These are phyloP conservation scores for Malachius bipustulatus DNA, from an alignment of 2,888 invertebrate species.

Conservation along the genomic window DNA sequence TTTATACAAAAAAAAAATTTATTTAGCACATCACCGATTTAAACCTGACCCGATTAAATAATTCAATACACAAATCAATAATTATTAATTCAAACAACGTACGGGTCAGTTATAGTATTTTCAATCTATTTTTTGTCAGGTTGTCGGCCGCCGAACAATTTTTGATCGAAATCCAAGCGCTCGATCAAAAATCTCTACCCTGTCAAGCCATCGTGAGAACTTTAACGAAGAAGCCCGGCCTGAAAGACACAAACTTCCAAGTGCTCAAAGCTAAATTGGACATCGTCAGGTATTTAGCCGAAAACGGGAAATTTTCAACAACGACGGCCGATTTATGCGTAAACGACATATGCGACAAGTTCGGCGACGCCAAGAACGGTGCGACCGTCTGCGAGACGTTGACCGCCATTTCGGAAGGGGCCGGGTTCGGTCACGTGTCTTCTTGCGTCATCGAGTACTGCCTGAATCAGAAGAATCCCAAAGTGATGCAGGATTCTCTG, in stretches of 20 bases:
- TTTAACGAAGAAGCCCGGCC: slow-evolving; percentile 71
- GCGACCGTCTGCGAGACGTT: slow-evolving; percentile 56
- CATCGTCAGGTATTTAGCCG: slow-evolving; percentile 63
- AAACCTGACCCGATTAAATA: no score
- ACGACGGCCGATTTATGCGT: slow-evolving; percentile 64
- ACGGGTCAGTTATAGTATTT: no score
- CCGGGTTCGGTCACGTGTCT: slow-evolving; percentile 62
- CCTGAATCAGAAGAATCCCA: slow-evolving; percentile 80
- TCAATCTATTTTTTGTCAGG: slow-evolving; percentile 37
- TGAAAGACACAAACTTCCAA: slow-evolving; percentile 85
- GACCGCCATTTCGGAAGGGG: slow-evolving; percentile 64
- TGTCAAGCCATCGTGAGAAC: slow-evolving; percentile 66
- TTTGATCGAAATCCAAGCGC: slow-evolving; percentile 46
- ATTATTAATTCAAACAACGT: no score
- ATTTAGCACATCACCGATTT: no score
- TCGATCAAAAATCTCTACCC: slow-evolving; percentile 51
- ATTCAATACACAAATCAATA: no score
- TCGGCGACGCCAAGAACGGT: slow-evolving; percentile 74
- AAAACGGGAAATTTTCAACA: slow-evolving; percentile 58
- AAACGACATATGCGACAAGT: slow-evolving; percentile 70
- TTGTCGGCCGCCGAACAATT: slow-evolving; percentile 65
- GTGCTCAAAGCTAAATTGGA: slow-evolving; percentile 75
- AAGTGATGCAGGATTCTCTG: slow-evolving; percentile 77
- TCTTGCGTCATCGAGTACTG: slow-evolving; percentile 61
- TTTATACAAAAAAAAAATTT: no score